A percentile compares a stretch with the other conserved stretches of the same genome.
These are phyloP conservation scores for Elmis aenea DNA, from an alignment of 2,888 invertebrate species.

Conservation along the genomic window DNA sequence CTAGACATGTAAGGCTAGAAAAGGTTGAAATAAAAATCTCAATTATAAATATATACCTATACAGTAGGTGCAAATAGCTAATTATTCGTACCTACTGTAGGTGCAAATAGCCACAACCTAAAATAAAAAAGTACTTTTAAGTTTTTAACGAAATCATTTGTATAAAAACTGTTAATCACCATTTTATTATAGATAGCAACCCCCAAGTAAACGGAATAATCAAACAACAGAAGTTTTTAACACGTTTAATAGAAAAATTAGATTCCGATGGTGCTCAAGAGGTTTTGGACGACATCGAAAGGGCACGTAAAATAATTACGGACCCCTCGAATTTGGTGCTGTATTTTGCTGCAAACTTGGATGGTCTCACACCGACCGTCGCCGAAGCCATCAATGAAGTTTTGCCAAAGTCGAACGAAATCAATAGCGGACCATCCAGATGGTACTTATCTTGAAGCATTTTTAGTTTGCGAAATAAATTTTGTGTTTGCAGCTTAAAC, in stretches of 20 bases:
- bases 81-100: too few relatives aligned
- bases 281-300: conserved; percentile 52
- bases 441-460: not conserved
- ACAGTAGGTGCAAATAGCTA: too few relatives aligned
- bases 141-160: not conserved
- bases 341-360: conserved; percentile 69
- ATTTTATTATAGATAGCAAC: conserved; percentile 60
- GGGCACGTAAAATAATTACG: conserved; percentile 56
- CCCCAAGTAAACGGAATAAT: conserved; percentile 65
- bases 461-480: not conserved
- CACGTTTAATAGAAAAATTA: conserved; percentile 58
- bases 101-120: too few relatives aligned
- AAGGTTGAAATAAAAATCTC: too few relatives aligned
- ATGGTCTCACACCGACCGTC: conserved; percentile 53
- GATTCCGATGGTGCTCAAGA: conserved; percentile 49
- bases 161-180: not conserved
- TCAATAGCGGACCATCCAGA: too few relatives aligned
- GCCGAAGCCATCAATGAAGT: conserved; percentile 37
- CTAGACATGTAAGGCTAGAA: too few relatives aligned
- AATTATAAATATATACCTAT: not conserved
- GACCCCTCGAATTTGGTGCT: conserved; percentile 59
- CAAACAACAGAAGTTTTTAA: conserved; percentile 72
- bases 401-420: too few relatives aligned
- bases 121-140: too few relatives aligned
- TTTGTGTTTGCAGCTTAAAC: conserved; percentile 28